Percentiles rank a stretch among this genome's conserved stretches.
Conservation (phyloP, 2,797 vertebrate species). For the Chelonia mydas region DNA sequence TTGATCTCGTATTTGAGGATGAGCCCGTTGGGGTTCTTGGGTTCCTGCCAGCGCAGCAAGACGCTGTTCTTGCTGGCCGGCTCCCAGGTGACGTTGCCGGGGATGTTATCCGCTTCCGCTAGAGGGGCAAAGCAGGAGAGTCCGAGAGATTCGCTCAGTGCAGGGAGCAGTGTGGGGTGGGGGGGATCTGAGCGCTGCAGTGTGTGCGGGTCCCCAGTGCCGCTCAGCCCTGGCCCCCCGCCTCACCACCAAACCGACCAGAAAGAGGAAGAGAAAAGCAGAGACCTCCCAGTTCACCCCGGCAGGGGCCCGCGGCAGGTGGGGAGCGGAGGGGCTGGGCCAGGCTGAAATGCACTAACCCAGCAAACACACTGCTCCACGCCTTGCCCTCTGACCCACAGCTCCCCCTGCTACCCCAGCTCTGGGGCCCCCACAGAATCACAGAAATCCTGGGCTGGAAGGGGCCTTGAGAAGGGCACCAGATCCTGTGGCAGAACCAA, state of each 20-base stretch:
- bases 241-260: background rate
- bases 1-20: constrained; percentile 87
- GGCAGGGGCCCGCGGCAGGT: background rate
- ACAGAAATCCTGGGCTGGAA: no score
- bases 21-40: constrained; percentile 83
- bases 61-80: constrained; percentile 75
- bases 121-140: fast-evolving
- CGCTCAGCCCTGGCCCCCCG: background rate
- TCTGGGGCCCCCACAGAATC: background rate
- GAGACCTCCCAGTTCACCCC: background rate
- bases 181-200: background rate
- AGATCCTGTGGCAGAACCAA: no score
- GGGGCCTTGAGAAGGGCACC: no score
- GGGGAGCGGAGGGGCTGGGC: background rate
- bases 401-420: background rate
- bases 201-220: no score
- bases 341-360: background rate
- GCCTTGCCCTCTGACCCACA: background rate
- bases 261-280: background rate
- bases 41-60: constrained; percentile 82
- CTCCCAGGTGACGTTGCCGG: constrained; percentile 82
- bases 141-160: background rate
- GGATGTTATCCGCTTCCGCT: constrained; percentile 83
- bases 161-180: background rate
- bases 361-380: background rate